Evolutionary conservation across 2,797 vertebrate species (phyloP), one percentile per base, ranked within the genome.

Genomic region (Sciurus carolinensis): DNA sequence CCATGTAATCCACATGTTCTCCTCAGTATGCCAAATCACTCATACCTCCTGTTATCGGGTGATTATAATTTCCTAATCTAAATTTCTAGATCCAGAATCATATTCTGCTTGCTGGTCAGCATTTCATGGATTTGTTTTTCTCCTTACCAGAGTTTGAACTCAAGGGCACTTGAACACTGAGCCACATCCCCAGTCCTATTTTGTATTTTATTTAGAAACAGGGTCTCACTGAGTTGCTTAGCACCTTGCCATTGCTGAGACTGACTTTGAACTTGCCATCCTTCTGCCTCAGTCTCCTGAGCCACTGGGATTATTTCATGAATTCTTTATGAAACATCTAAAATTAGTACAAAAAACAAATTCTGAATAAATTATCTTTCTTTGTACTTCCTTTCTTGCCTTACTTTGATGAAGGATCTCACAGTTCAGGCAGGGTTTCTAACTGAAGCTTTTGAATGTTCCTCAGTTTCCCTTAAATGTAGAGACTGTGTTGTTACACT

Each of bases 291-390:
- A 47, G 44, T 9, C 44, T 47, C 44, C 7, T 9, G 44, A 47
- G 44, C 44, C 9, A 9, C 44, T 47, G 44, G 44, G 44, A 47
- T 47, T 47, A 36, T 12, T 44, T 73, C 15, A n/a, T 59, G 11
- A 39, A 73, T 24, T 72, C 54, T 92, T 87, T n/a, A 64, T 50
- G 24, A 75, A 69, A 28, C 2, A 42, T 7, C 8, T 67, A 72
- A 89, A 80, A 92, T 89, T 54, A 33, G 42, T 66, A n/a, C 33
- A 86, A 87, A 94, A 86, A 62, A 62, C 28, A 81, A 82, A 87
- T 22, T 54, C 6, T 69, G 36, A 77, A 22, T 92, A 62, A 52
- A 69, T 64, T 76, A 12, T 69, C 57, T 90, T 75, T 12, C 1
- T 5, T 57, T 30, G 7, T 33, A 72, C 11, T 92, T 92, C 5